Evolutionary conservation across 2,113 vertebrate species (phyloP).

Genomic region (Craseonycteris thonglongyai): DNA sequence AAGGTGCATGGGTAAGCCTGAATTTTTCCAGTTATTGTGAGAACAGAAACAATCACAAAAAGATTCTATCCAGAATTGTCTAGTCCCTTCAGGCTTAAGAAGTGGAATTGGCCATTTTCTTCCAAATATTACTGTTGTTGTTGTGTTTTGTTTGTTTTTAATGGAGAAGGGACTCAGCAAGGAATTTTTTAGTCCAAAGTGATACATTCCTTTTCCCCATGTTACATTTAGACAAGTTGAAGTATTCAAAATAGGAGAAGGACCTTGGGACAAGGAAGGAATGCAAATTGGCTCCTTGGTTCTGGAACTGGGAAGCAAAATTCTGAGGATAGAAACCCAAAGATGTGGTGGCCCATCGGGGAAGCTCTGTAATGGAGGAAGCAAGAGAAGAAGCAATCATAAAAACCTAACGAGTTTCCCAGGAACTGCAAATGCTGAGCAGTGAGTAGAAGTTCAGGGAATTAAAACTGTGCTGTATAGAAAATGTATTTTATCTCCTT

Average conservation of each 20-base stretch:
- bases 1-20: background rate
- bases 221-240: conserved; percentile 41
- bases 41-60: conserved; percentile 10
- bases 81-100: background rate
- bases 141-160: conserved; percentile 1
- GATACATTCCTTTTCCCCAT: conserved; percentile 37
- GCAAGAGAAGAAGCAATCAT: background rate
- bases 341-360: background rate
- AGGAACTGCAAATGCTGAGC: background rate
- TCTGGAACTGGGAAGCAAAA: background rate
- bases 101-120: background rate
- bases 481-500: background rate
- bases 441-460: background rate
- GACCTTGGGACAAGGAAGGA: conserved; percentile 16
- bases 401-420: conserved; percentile 11
- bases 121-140: background rate
- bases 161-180: background rate
- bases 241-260: conserved; percentile 19
- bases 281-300: conserved; percentile 29
- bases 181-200: conserved; percentile 19
- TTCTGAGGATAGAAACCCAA: background rate
- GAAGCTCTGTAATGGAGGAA: background rate
- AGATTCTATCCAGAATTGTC: conserved; percentile 1
- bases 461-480: background rate
- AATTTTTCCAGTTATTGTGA: background rate